Evolutionary conservation across 2,888 invertebrate genomes (phyloP).

Genomic region (Scaptomyza cyrtandrae): DNA sequence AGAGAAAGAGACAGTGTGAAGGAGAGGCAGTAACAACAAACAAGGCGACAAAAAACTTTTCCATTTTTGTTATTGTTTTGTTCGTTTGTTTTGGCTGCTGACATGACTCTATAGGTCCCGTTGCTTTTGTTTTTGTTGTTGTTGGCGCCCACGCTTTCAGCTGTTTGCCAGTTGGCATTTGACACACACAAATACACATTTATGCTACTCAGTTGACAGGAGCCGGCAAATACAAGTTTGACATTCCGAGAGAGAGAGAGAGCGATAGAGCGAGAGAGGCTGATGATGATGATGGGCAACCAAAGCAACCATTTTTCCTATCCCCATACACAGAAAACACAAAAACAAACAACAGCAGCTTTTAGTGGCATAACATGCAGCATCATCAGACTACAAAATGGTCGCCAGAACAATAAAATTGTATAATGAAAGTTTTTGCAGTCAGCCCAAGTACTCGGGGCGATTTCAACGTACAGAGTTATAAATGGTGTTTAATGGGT

Average conservation of each 20-base stretch:
- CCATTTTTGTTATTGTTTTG: slow-evolving; percentile 59
- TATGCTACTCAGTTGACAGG: slow-evolving; percentile 32
- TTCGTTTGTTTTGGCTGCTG: slow-evolving; percentile 47
- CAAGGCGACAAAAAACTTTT: slow-evolving; percentile 43
- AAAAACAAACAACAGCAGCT: slow-evolving; percentile 4
- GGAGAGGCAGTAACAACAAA: slow-evolving; percentile 16
- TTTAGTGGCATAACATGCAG: slow-evolving; percentile 38
- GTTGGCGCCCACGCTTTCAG: slow-evolving; percentile 33
- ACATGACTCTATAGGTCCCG: slow-evolving; percentile 29
- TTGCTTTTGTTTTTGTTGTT: slow-evolving; percentile 17
- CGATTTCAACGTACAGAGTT: slow-evolving; percentile 32
- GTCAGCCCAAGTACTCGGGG: neutral
- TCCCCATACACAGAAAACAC: slow-evolving; percentile 21
- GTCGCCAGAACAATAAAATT: slow-evolving; percentile 73
- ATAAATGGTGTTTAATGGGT: slow-evolving; percentile 78
- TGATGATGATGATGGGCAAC: slow-evolving; percentile 34
- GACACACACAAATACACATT: slow-evolving; percentile 23
- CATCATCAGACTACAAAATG: slow-evolving; percentile 54
- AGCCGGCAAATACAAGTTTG: slow-evolving; percentile 58
- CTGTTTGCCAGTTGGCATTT: slow-evolving; percentile 48
- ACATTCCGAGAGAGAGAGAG: slow-evolving; percentile 56
- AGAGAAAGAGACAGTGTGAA: neutral
- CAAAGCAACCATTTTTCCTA: slow-evolving; percentile 58
- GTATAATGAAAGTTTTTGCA: slow-evolving; percentile 72
- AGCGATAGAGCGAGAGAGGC: neutral